A percentile compares a stretch with the other conserved stretches of the same genome.
phyloP scores from a whole-genome alignment of 1,140 invertebrate genomes.

The Drosophila sproati region DNA sequence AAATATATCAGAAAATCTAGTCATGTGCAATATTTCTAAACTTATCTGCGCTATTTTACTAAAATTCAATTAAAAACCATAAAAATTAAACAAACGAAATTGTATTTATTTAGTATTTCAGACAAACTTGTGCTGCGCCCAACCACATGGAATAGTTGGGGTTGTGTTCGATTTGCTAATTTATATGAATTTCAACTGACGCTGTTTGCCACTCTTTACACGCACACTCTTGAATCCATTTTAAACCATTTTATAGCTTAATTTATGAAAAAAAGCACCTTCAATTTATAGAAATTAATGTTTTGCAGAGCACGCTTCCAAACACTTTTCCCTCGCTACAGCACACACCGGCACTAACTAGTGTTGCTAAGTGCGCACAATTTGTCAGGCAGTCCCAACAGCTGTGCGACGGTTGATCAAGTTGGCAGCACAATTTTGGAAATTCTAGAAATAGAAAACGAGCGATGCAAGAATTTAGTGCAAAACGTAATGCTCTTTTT shows the following conservation, averaged over 20 bases:
- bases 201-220: not conserved
- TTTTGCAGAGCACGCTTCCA: conserved; percentile 18
- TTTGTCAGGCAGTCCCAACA: conserved; percentile 22
- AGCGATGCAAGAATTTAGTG: conserved; percentile 84
- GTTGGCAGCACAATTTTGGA: conserved; percentile 35
- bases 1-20: not conserved
- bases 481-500: conserved; percentile 86
- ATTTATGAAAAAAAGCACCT: conserved; percentile 23
- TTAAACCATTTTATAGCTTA: not conserved
- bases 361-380: not conserved
- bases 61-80: not conserved
- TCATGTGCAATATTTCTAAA: not conserved
- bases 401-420: conserved; percentile 27
- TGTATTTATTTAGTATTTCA: not conserved
- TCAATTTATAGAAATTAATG: conserved; percentile 16
- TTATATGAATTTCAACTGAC: not conserved
- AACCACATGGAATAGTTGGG: conserved; percentile 28
- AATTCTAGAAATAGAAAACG: conserved; percentile 15
- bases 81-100: not conserved
- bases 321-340: conserved; percentile 34
- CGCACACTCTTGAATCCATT: not conserved
- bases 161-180: conserved; percentile 13
- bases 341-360: conserved; percentile 34
- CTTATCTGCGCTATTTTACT: too few species aligned
- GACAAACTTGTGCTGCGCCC: not conserved